These are phyloP conservation scores for Gobiocypris rarus DNA, from an alignment of 2,113 vertebrate genomes.

Conservation along the genomic window DNA sequence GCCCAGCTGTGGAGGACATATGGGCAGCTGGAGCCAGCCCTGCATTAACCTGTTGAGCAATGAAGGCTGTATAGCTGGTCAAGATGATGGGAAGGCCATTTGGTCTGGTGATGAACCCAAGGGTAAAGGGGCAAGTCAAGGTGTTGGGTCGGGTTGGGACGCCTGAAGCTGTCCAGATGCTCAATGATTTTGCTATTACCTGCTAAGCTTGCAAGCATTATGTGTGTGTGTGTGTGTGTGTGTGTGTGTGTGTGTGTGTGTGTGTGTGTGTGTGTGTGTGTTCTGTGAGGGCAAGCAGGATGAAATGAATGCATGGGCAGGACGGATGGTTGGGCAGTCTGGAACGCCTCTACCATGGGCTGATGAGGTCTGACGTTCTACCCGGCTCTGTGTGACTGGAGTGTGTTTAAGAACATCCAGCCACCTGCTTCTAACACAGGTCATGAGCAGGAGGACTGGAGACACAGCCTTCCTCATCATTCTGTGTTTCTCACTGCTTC, in stretches of 20 bases:
- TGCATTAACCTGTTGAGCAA: slow-evolving; percentile 86
- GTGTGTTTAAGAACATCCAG: slow-evolving; percentile 34
- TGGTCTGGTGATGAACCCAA: slow-evolving; percentile 33
- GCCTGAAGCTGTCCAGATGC: slow-evolving; percentile 4
- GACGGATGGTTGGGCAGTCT: slow-evolving; percentile 27
- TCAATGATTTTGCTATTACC: not conserved
- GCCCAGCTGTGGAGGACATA: slow-evolving; percentile 86
- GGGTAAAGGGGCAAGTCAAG: slow-evolving; percentile 35
- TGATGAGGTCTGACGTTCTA: slow-evolving; percentile 27
- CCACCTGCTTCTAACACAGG: slow-evolving; percentile 63
- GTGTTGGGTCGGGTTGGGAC: not conserved
- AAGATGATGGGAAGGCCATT: slow-evolving; percentile 13
- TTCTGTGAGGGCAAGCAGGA: not conserved
- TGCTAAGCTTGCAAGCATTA: not conserved
- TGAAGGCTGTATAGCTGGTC: slow-evolving; percentile 58
- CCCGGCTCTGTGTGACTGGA: slow-evolving; percentile 3
- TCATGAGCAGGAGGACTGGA: slow-evolving; percentile 14
- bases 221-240: not conserved
- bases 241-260: no score
- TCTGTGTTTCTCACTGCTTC: not conserved
- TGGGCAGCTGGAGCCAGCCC: slow-evolving; percentile 78
- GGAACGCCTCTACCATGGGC: slow-evolving; percentile 34
- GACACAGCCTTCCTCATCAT: not conserved
- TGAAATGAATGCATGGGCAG: not conserved
- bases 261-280: not conserved